phyloP scores from a whole-genome alignment of 2,113 vertebrate species.

The Forbesichthys agassizii region DNA sequence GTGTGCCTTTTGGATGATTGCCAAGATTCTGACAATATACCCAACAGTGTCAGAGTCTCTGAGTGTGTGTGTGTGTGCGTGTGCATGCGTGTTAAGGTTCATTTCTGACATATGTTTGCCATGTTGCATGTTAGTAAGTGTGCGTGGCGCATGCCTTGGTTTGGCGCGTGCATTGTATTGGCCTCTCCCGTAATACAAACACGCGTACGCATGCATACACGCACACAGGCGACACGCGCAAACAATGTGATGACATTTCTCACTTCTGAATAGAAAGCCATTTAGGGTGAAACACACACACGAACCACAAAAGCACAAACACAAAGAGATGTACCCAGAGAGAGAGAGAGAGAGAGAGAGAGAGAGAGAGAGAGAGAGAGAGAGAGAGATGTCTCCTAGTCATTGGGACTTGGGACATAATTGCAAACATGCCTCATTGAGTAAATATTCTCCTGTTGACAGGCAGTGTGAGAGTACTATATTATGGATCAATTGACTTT shows the following conservation, averaged over 20 bases:
- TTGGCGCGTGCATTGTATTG: too few species aligned
- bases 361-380: conserved; percentile 4
- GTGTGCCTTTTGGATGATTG: too few species aligned
- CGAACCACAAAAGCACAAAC: conserved; percentile 44
- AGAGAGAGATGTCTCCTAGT: neutral
- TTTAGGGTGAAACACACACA: conserved; percentile 37
- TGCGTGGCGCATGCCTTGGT: too few species aligned
- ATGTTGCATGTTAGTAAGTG: too few species aligned
- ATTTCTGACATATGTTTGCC: neutral
- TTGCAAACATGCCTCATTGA: too few species aligned
- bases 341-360: conserved; percentile 4
- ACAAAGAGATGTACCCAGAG: conserved; percentile 17
- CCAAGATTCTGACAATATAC: neutral
- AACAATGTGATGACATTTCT: conserved; percentile 56
- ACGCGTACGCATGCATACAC: conserved; percentile 1
- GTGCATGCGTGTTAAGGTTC: neutral
- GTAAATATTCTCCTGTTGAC: too few species aligned
- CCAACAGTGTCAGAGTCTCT: neutral
- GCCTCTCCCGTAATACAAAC: neutral
- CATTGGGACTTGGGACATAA: too few species aligned
- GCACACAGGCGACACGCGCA: neutral
- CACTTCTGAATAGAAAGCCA: conserved; percentile 45
- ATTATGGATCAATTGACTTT: neutral
- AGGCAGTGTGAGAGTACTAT: neutral
- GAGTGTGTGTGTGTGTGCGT: neutral